These are phyloP conservation scores for Tragelaphus imberbis DNA, from an alignment of 2,113 vertebrate genomes.

Conservation along the genomic window DNA sequence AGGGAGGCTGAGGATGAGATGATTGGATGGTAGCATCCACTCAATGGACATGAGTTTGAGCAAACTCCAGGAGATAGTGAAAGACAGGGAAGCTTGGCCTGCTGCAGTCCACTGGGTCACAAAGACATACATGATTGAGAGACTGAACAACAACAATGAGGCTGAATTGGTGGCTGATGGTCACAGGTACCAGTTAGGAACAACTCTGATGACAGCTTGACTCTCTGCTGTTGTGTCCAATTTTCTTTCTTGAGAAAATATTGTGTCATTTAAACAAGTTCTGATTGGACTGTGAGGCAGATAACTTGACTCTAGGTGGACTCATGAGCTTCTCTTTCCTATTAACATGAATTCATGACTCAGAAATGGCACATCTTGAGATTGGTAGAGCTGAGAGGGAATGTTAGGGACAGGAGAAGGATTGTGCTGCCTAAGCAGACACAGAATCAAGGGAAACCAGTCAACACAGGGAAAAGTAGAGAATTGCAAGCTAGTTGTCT, in stretches of 20 bases:
- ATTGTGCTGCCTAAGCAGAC: neutral
- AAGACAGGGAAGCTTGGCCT: neutral
- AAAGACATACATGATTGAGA: neutral
- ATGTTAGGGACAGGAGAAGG: fast-evolving
- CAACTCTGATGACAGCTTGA: neutral
- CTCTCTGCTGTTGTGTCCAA: neutral
- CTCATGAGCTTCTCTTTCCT: neutral
- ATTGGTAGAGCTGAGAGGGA: neutral
- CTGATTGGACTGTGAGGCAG: neutral
- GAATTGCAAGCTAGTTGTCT: neutral
- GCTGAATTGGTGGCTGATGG: neutral
- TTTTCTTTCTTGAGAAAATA: neutral
- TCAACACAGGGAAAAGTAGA: neutral
- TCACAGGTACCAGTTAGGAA: neutral
- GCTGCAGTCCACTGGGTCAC: neutral
- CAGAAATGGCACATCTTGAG: neutral
- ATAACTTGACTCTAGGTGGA: neutral
- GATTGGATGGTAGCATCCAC: neutral
- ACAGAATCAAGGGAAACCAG: neutral
- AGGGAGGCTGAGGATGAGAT: neutral
- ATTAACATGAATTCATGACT: neutral
- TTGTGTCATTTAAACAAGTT: neutral
- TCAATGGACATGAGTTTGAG: neutral
- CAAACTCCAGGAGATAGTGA: neutral
- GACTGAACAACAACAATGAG: neutral